Evolutionary conservation across 2,888 invertebrate genomes (phyloP).

Genomic region (Eristalinus aeneus): DNA sequence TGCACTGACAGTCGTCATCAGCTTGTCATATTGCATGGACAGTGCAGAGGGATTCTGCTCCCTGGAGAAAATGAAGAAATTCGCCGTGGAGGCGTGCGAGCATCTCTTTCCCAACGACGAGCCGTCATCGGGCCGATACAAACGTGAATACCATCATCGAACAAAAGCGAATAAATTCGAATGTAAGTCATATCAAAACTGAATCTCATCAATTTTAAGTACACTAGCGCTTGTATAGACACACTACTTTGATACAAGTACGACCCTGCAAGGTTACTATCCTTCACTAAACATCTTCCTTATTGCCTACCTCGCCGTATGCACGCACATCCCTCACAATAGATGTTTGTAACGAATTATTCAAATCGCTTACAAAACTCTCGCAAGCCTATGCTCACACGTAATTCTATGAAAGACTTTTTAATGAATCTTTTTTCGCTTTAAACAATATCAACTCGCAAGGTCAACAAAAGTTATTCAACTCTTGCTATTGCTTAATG

Average conservation of each 20-base stretch:
- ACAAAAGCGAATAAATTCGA: constrained; percentile 72
- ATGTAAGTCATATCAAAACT: constrained; percentile 74
- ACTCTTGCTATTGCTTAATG: constrained; percentile 44
- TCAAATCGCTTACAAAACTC: constrained; percentile 14
- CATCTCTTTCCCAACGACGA: constrained; percentile 76
- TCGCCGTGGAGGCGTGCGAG: constrained; percentile 78
- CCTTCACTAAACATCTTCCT: constrained; percentile 33
- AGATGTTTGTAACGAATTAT: constrained; percentile 5
- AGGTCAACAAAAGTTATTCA: constrained; percentile 62
- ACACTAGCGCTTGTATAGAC: not conserved
- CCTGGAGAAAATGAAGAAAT: constrained; percentile 77
- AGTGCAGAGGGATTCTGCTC: constrained; percentile 75
- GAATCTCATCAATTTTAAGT: not conserved
- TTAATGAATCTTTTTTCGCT: constrained; percentile 1
- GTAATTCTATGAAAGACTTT: constrained; percentile 13
- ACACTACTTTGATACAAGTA: constrained; percentile 1
- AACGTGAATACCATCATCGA: constrained; percentile 71
- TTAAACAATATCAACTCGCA: constrained; percentile 22
- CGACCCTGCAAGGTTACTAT: not conserved
- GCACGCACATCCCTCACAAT: not conserved
- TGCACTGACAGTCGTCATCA: constrained; percentile 1
- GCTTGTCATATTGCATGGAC: constrained; percentile 29
- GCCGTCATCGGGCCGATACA: constrained; percentile 71
- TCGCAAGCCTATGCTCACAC: not conserved
- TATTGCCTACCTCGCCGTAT: constrained; percentile 9